Base-by-base conservation (phyloP, 1,140 invertebrate genomes). In the Anadara kagoshimensis region DNA sequence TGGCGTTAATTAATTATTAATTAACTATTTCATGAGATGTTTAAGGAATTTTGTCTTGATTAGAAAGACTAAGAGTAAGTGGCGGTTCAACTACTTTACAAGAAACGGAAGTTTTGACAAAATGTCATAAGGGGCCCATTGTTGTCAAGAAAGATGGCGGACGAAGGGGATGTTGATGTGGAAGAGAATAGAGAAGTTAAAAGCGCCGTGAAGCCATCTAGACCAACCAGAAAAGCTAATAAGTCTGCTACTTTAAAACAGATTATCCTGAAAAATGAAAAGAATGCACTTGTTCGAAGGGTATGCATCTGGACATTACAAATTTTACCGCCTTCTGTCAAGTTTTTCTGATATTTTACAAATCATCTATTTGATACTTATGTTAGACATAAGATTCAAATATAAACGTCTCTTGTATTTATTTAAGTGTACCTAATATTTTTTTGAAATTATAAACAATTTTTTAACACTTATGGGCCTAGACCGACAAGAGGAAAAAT, bases 121-220 rank as follows among this genome's bases (percentile, higher is more conserved):
- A 36, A 7, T 36, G 29, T 7, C 7, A 36, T 36, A 36, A 51
- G 47, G 62, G 62, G 62, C 29, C 49, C 20, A 24, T 64, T 69
- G 67, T 69, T 69, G 67, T 69, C 67, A 69, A 47, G 62, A 64
- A 69, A 69, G 57, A 69, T 69, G 67, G 67, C 67, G 56, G 67
- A 69, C 51, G 67, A 69, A 41, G 67, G 61, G 57, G 67, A 69
- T 47, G 43, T 61, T 29, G 67, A 69, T 45, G 36, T 57, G 47
- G 51, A 45, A 49, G 57, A 69, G 20, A 47, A 56, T 56, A 47
- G 29, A 26, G 67, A 61, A 7, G 7, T 36, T 36, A 62, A 69
- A 24, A 59, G 24, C 26, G 44, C 49, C 41, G 29, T 49, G 8
- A 36, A 51, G 47, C 20, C 57, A 18, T 26, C 36, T 41, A 56